A percentile compares a stretch with the other conserved stretches of the same genome.
phyloP scores from a whole-genome alignment of 2,888 invertebrate species.

The Bibio marci region DNA sequence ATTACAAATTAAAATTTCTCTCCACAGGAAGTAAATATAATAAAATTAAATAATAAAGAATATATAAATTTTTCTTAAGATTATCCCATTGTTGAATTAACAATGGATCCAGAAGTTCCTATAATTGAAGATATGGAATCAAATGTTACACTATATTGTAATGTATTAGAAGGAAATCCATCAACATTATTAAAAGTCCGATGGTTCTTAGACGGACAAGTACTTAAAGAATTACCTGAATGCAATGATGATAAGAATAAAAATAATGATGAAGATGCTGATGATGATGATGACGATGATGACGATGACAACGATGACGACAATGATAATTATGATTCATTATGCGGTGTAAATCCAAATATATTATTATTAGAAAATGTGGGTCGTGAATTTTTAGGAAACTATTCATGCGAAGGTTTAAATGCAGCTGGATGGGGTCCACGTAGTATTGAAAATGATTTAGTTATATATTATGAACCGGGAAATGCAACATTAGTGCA shows the following conservation, averaged over 20 bases:
- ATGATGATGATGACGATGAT: not conserved
- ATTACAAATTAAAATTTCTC: not conserved
- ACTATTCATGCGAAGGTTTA: slow-evolving; percentile 82
- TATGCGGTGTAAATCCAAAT: slow-evolving; percentile 75
- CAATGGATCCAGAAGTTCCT: slow-evolving; percentile 58
- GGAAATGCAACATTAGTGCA: slow-evolving; percentile 63
- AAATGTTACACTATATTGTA: slow-evolving; percentile 69
- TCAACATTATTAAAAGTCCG: slow-evolving; percentile 52
- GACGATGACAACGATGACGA: slow-evolving; percentile 1
- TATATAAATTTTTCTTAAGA: slow-evolving; percentile 32
- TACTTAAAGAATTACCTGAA: slow-evolving; percentile 72
- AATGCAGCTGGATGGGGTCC: slow-evolving; percentile 82
- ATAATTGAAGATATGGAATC: slow-evolving; percentile 60
- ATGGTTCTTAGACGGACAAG: slow-evolving; percentile 72
- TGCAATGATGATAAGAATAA: slow-evolving; percentile 34
- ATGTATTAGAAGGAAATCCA: slow-evolving; percentile 67
- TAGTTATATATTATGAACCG: slow-evolving; percentile 59
- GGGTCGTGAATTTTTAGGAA: slow-evolving; percentile 79
- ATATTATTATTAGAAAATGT: slow-evolving; percentile 70
- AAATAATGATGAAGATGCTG: not conserved
- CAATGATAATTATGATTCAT: slow-evolving; percentile 5
- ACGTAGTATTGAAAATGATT: slow-evolving; percentile 55
- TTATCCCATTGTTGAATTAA: slow-evolving; percentile 59
- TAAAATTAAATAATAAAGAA: not conserved
- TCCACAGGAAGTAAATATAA: not conserved